Conservation (phyloP, 2,113 vertebrate genomes). For the Melanerpes aurifrons region DNA sequence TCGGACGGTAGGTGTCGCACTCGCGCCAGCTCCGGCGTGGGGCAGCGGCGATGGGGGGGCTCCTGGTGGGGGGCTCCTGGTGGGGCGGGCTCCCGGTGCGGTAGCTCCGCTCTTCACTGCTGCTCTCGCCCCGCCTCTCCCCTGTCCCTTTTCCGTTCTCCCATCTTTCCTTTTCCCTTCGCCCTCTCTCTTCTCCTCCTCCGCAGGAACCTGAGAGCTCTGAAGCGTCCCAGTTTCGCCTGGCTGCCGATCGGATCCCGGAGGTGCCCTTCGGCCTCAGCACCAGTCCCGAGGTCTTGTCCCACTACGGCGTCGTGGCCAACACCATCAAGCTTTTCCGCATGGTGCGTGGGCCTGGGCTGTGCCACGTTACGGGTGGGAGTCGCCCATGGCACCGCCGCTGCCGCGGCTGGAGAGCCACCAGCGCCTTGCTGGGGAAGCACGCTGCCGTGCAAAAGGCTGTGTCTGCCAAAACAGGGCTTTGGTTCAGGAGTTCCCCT, state of each 20-base stretch:
- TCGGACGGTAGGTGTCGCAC: not conserved
- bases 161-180: no score
- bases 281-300: slow-evolving; percentile 77
- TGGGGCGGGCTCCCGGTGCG: not conserved
- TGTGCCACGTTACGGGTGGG: not conserved
- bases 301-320: slow-evolving; percentile 74
- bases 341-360: slow-evolving; percentile 74
- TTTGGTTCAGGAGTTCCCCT: not conserved
- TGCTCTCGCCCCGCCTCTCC: no score
- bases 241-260: slow-evolving; percentile 62
- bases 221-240: slow-evolving; percentile 74
- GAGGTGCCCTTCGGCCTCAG: slow-evolving; percentile 84
- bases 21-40: not conserved
- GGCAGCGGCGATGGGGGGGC: no score
- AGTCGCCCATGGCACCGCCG: not conserved
- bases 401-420: not conserved
- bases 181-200: rapidly evolving
- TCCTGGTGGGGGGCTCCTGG: not conserved
- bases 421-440: not conserved
- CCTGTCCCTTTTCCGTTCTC: no score
- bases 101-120: not conserved
- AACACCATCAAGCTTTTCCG: slow-evolving; percentile 86
- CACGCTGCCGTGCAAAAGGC: rapidly evolving
- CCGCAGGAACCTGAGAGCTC: slow-evolving; percentile 78
- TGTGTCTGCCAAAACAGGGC: rapidly evolving